Evolutionary conservation across 2,888 invertebrate genomes (phyloP), one percentile per base, ranked within the genome.

Genomic region (Palloptera scutellata): DNA sequence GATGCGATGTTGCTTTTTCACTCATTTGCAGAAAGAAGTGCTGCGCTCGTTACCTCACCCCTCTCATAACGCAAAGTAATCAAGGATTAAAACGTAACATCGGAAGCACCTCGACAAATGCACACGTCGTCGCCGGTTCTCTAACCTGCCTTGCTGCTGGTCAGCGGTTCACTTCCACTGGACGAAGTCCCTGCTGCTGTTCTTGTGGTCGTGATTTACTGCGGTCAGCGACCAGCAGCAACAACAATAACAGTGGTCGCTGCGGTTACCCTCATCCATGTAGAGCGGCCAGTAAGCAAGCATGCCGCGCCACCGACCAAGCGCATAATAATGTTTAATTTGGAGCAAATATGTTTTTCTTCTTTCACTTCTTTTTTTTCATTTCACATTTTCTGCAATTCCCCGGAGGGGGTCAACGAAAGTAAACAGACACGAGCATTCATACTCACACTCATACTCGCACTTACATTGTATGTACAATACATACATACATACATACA

Each of bases 291-390:
- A 43, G 57, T 54, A 17, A 58, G 41, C 48, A 30, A 55, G 51
- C 57, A 64, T 64, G 68, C 63, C 30, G 55, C 55, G 53, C 61
- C 61, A 58, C 48, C 61, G 52, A 30, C 61, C 53, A 62, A 51
- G 69, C 71, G 80, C 79, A 79, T 83, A 80, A 82, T 81, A 82
- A 82, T 81, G 81, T 83, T 83, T 83, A 83, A 83, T 81, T 83
- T 81, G 82, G 78, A 59, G 64, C 59, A 64, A 64, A 64, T 64
- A 64, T 58, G 52, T 67, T 70, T 55, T 66, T 54, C 61, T 57
- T 53, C 63, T 66, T 69, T 48, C 63, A 61, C 74, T 76, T 76
- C 73, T 72, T 42, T 41, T 53, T 66, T 54, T 52, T 63, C 66
- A 54, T 3, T 64, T 66, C 55, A 64, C 15, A n/a, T 57, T 57